Base-by-base conservation (phyloP, 2,888 invertebrate genomes). In the Lepas anatifera region DNA sequence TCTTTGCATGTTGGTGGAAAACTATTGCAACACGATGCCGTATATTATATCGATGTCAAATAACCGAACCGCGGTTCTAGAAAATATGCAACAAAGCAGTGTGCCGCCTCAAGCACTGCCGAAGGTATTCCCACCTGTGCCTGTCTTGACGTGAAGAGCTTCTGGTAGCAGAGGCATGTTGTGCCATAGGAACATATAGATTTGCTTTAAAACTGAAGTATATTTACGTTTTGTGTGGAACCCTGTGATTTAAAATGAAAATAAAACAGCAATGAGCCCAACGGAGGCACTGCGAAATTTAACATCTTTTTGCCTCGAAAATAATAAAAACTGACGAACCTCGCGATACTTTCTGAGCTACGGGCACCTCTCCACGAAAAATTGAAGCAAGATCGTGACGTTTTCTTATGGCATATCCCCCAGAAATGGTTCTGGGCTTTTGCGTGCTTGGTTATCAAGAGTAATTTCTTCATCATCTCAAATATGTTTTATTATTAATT, bases 231-330 rank as follows among this genome's bases (percentile, higher is more conserved):
- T 7, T 29, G 22, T 58, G n/a, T 58, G 1, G 8, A 32, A 58
- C 58, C 32, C 58, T 13, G 29, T 18, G 58, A 58, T 58, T 58
- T 58, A 58, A 58, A 58, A 58, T 16, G 13, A 58, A 58, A 58
- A 58, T 58, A 50, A 58, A 32, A 13, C 58, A 32, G 58, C 4
- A 58, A 58, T 3, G 27, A 58, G 18, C 32, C 32, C 4, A 58
- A 58, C 58, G 58, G 58, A 32, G 58, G 29, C 27, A 58, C 58
- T 58, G 27, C 58, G 58, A 27, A 32, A 58, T 58, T 58, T 58
- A 58, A 58, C 58, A 58, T 58, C 58, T 58, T 58, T 58, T 32
- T 58, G 11, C 11, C 48, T n/a, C n/a, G n/a, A n/a, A n/a, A n/a
- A 25, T 48, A 8, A n/a, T 48, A 18, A 58, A 58, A 58, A 4